Evolutionary conservation across 2,797 vertebrate species (phyloP).

Genomic region (Eremophila alpestris): DNA sequence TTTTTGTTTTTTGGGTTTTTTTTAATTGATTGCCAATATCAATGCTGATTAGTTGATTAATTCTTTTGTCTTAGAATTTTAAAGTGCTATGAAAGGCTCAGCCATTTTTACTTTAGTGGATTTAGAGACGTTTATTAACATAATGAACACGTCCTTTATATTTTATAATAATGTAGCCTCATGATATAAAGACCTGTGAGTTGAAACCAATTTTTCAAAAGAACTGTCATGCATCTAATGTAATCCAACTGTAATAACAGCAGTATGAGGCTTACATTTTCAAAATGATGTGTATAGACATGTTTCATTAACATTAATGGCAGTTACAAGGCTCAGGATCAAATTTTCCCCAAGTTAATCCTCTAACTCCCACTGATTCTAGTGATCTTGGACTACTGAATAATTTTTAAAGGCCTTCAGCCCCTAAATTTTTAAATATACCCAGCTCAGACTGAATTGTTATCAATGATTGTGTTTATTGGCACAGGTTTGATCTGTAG

Average conservation of each 20-base stretch:
- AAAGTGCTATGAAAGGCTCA: neutral
- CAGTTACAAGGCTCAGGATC: conserved; percentile 25
- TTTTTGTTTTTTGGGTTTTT: neutral
- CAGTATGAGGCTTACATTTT: conserved; percentile 23
- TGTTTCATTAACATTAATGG: conserved; percentile 25
- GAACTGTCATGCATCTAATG: neutral
- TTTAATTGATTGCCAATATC: neutral
- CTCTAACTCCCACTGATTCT: neutral
- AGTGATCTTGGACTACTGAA: neutral
- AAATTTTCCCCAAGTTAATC: neutral
- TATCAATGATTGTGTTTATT: neutral
- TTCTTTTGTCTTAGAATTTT: neutral
- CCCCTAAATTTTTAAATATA: neutral
- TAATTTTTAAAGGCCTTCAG: neutral
- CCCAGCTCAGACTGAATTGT: conserved; percentile 4
- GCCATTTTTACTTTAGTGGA: neutral
- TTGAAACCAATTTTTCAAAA: conserved; percentile 27
- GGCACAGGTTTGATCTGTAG: conserved; percentile 2
- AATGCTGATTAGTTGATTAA: neutral
- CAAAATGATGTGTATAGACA: neutral
- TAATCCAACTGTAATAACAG: neutral
- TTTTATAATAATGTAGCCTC: neutral
- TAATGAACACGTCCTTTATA: neutral
- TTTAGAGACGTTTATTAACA: neutral
- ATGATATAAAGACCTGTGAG: conserved; percentile 9